A percentile compares a stretch with the other conserved stretches of the same genome.
These are phyloP conservation scores for Aquatica leii DNA, from an alignment of 2,888 invertebrate species.

Conservation along the genomic window DNA sequence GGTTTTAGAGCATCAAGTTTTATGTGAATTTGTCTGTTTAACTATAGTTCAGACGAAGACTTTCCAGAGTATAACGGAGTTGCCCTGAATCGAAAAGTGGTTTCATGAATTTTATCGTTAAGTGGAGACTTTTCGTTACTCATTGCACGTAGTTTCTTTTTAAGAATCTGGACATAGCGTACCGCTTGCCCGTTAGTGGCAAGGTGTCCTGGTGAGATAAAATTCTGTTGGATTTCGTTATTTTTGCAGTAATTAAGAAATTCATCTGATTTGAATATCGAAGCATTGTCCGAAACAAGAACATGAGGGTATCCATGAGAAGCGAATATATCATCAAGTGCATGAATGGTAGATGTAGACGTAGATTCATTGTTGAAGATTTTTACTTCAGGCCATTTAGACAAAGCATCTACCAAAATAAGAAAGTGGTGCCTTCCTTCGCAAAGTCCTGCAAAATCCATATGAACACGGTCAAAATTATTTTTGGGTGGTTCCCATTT, in stretches of 20 bases:
- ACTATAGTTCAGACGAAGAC: not conserved
- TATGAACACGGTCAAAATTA: not conserved
- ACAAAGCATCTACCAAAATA: not conserved
- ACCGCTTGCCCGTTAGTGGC: too few species aligned
- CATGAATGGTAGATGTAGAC: not conserved
- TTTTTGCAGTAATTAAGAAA: not conserved
- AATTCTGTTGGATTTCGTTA: not conserved
- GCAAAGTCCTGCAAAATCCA: not conserved
- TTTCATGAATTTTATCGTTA: slow-evolving; percentile 3
- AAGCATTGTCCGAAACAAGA: slow-evolving; percentile 5
- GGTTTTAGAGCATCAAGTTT: slow-evolving; percentile 1
- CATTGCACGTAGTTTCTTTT: slow-evolving; percentile 5
- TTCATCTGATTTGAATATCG: not conserved
- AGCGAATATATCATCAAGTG: not conserved
- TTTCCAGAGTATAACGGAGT: slow-evolving; percentile 4
- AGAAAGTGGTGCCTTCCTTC: not conserved
- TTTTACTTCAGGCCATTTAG: not conserved
- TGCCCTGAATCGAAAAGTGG: not conserved
- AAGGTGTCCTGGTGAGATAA: not conserved
- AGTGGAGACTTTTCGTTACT: too few species aligned
- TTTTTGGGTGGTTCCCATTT: not conserved
- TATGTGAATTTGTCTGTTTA: slow-evolving; percentile 2
- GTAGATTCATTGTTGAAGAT: not conserved
- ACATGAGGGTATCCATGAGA: slow-evolving; percentile 4
- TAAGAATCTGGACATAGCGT: slow-evolving; percentile 4